Evolutionary conservation across 2,888 invertebrate species (phyloP), one percentile per base, ranked within the genome.

Genomic region (Pyrrhia umbra): DNA sequence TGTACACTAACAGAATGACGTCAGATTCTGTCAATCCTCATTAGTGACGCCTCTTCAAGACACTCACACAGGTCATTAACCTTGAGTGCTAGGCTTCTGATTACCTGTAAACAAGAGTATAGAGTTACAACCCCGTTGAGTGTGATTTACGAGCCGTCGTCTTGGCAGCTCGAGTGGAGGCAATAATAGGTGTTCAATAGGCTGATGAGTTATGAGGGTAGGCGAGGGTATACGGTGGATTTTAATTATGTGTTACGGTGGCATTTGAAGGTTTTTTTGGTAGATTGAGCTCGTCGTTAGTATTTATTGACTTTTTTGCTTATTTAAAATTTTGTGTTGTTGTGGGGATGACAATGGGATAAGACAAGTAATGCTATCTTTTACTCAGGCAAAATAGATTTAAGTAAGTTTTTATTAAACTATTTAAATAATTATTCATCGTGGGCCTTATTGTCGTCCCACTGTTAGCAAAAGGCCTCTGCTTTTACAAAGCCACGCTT

Each of bases 151-250:
- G 51, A 56, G 16, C 23, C 1, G 58, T 30, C 46, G 21, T 49
- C 56, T 61, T 54, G 37, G 34, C 23, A 49, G 40, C 43, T 58
- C 43, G 39, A 56, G 40, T 25, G 18, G 23, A 23, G 68, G 46
- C 43, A 45, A 37, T 74, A 69, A 72, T 63, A 51, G 64, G 46
- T 58, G 39, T 49, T 70, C 70, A 75, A 72, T 75, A 58, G 57
- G 34, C 27, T 42, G 50, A 55, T 64, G 70, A 72, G 57, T 58
- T 51, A 75, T 64, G 46, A n/a, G 6, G 64, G 50, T 51, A 6
- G 3, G 5, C 18, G 39, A 15, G 40, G 27, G 45, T n/a, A n/a
- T 55, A 64, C 4, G n/a, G 18, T 16, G 5, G n/a, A n/a, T 40
- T 67, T 34, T 54, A 60, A 66, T 42, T 50, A 46, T 13, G 34